Conservation (phyloP, 2,797 vertebrate species). For the Tympanoctomys barrerae region DNA sequence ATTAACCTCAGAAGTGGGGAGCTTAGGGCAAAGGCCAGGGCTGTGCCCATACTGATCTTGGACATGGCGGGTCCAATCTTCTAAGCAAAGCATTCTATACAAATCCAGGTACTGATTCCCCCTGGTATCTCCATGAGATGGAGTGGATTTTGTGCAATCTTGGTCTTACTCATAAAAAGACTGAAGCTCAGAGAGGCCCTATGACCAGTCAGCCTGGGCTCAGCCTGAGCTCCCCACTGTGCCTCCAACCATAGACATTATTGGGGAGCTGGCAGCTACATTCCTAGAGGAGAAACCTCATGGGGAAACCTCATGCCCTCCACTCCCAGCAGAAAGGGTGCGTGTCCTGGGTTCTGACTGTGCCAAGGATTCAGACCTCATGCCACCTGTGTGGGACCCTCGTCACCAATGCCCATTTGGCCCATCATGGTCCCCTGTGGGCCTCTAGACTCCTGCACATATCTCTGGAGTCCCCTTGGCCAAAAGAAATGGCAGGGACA, state of each 20-base stretch:
- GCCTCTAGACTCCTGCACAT: neutral
- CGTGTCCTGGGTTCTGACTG: neutral
- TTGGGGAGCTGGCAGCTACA: neutral
- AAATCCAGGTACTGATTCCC: no score
- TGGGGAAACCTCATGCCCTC: neutral
- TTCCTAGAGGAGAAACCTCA: neutral
- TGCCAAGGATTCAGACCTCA: neutral
- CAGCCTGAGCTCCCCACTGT: neutral
- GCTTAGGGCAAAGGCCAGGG: neutral
- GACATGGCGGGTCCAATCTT: neutral
- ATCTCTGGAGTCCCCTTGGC: neutral
- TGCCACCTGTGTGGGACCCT: neutral
- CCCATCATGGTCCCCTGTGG: neutral
- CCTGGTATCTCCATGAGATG: accelerated
- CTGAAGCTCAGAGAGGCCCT: neutral
- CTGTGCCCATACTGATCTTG: neutral
- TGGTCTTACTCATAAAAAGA: neutral
- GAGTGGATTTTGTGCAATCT: neutral
- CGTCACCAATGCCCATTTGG: neutral
- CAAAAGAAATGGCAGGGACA: neutral
- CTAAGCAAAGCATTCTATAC: accelerated
- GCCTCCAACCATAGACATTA: neutral
- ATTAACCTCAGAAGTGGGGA: neutral
- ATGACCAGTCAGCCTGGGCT: no score
- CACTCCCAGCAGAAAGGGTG: neutral